phyloP scores from a whole-genome alignment of 2,797 vertebrate species.

The Scolopax bukidnonensis region DNA sequence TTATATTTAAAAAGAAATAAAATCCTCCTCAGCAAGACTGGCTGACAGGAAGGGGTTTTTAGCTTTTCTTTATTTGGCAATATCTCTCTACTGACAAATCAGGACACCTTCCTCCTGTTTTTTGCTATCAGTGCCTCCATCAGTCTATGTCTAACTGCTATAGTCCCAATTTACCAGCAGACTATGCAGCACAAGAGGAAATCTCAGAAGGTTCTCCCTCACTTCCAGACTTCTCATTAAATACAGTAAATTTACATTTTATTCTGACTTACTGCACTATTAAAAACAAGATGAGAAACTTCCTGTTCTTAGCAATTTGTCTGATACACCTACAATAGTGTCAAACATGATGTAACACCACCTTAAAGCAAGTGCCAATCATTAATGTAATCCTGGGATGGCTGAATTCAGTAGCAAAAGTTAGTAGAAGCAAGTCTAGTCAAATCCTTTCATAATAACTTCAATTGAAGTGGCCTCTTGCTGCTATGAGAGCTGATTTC shows the following conservation, averaged over 20 bases:
- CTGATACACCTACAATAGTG: not conserved
- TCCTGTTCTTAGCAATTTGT: not conserved
- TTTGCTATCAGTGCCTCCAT: not conserved
- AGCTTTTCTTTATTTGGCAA: not conserved
- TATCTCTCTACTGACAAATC: not conserved
- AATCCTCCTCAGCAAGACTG: not conserved
- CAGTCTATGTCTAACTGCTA: not conserved
- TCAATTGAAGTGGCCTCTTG: not conserved
- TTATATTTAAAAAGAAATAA: not conserved
- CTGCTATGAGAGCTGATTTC: not conserved
- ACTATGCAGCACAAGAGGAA: not conserved
- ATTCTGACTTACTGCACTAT: not conserved
- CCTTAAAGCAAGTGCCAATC: not conserved
- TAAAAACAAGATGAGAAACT: not conserved
- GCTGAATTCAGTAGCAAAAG: not conserved
- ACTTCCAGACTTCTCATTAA: not conserved
- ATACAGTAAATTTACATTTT: not conserved
- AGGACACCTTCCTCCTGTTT: not conserved
- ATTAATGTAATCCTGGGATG: not conserved
- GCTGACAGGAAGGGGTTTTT: not conserved
- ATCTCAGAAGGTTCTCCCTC: not conserved
- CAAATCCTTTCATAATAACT: fast-evolving
- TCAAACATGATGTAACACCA: not conserved
- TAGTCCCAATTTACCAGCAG: not conserved
- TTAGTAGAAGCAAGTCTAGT: not conserved